Evolutionary conservation across 2,888 invertebrate genomes (phyloP), one percentile per base, ranked within the genome.

Genomic region (Torymus auratus): DNA sequence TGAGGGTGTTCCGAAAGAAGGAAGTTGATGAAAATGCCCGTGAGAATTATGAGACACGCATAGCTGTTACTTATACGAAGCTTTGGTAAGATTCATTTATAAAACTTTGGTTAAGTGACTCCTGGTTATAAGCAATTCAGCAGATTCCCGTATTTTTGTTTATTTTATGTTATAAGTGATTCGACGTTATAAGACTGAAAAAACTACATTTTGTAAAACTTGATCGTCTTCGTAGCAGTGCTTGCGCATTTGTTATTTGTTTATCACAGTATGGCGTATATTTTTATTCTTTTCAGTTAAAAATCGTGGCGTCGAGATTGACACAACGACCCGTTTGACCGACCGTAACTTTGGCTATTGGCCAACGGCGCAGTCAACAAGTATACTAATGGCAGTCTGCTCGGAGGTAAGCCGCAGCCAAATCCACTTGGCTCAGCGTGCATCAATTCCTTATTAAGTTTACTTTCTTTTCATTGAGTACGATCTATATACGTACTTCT

Each of bases 371-470:
- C 41, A 41, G 7, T 41, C 41, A 41, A n/a, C 41, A 77, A 74
- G 83, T 73, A 73, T 73, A 55, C 73, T 86, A 86, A 83, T 86
- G 86, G 86, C 86, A 86, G 86, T 86, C 81, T 82, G 83, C 83
- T 70, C 81, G 77, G 84, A 86, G 83, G 79, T 85, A 82, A 83
- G 84, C 83, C 83, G 70, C 82, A 41, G 41, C 41, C 41, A 41
- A 41, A 41, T 41, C 41, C 41, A 41, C 41, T 71, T 83, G 83
- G 80, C 84, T 79, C 73, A 79, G 83, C 79, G 78, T 77, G 82
- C 82, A 71, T 85, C 84, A 85, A 85, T 85, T 84, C 84, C 85
- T 74, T 75, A 14, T 52, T 75, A 56, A 23, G 67, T 58, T 58
- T 61, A 75, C 56, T 58, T 41, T 41, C 41, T 41, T 41, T 41